phyloP scores from a whole-genome alignment of 2,797 vertebrate species.

The Gastrophryne carolinensis region DNA sequence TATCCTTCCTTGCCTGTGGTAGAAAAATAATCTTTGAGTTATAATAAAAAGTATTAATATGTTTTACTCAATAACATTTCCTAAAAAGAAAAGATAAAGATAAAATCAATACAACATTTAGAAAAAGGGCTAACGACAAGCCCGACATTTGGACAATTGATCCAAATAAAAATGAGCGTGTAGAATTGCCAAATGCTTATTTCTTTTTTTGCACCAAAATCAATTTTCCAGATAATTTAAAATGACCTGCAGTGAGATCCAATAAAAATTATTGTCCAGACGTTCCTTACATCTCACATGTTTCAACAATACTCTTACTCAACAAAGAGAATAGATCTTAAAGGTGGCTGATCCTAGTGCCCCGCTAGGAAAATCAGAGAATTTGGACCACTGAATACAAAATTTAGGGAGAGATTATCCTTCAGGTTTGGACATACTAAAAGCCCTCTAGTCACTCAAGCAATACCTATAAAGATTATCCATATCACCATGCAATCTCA shows the following conservation, averaged over 20 bases:
- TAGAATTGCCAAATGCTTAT: conserved; percentile 24
- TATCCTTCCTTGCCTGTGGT: neutral
- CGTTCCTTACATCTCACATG: conserved; percentile 14
- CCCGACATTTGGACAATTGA: conserved; percentile 49
- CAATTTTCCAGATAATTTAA: conserved; percentile 35
- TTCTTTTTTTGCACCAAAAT: conserved; percentile 36
- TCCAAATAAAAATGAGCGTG: conserved; percentile 35
- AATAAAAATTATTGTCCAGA: conserved; percentile 33
- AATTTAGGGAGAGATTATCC: neutral
- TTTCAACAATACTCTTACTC: conserved; percentile 1
- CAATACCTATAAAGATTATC: too few relatives aligned
- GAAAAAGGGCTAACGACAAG: conserved; percentile 45
- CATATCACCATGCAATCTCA: too few relatives aligned
- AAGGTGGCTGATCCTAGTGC: conserved; percentile 1
- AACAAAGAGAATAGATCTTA: conserved; percentile 20
- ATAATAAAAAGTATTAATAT: neutral
- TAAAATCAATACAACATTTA: conserved; percentile 46
- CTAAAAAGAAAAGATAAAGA: conserved; percentile 6
- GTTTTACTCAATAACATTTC: neutral
- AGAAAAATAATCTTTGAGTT: neutral
- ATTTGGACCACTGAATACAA: neutral
- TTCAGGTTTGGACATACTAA: too few relatives aligned
- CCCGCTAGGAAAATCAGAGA: neutral
- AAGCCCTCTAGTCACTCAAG: too few relatives aligned
- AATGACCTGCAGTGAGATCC: conserved; percentile 30